Evolutionary conservation across 2,888 invertebrate species (phyloP), one percentile per base, ranked within the genome.

Genomic region (Apeira syringaria): DNA sequence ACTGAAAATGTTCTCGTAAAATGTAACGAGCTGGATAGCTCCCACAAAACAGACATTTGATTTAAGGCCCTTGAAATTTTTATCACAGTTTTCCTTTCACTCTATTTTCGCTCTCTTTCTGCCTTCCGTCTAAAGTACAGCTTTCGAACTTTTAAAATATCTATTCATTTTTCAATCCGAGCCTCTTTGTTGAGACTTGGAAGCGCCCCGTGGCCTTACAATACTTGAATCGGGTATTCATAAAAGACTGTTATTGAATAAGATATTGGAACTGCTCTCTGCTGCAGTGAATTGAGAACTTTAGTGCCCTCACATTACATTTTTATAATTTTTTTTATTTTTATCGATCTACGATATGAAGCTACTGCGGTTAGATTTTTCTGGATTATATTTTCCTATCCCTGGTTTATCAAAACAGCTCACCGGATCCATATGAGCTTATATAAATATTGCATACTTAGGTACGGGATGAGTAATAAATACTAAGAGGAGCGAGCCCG

Each of bases 51-150:
- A 56, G 48, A 57, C 60, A 67, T 74, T 68, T 68, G 63, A 70
- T 74, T 72, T 63, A 69, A 70, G 64, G 51, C 56, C 56, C 44
- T 55, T 71, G 60, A 63, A 68, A 63, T 62, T 73, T 71, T 69
- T 68, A 75, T 68, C 63, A 66, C 56, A 53, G 33, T 54, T 49
- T 47, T 39, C 33, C 30, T 8, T n/a, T n/a, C n/a, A n/a, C n/a
- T n/a, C n/a, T n/a, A n/a, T n/a, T n/a, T n/a, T 31, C 22, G 45
- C 47, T 26, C 17, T 20, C 25, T 37, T 22, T 33, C 27, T 34
- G 41, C 27, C 50, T 44, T 31, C 47, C 34, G 33, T 34, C 29
- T n/a, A 32, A 30, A 40, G 34, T 42, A 45, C 29, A 39, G 39
- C 35, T 59, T 47, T 35, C 24, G 47, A 58, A 59, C 43, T 56